Evolutionary conservation across 2,113 vertebrate species (phyloP), one percentile per base, ranked within the genome.

Genomic region (Motacilla alba): DNA sequence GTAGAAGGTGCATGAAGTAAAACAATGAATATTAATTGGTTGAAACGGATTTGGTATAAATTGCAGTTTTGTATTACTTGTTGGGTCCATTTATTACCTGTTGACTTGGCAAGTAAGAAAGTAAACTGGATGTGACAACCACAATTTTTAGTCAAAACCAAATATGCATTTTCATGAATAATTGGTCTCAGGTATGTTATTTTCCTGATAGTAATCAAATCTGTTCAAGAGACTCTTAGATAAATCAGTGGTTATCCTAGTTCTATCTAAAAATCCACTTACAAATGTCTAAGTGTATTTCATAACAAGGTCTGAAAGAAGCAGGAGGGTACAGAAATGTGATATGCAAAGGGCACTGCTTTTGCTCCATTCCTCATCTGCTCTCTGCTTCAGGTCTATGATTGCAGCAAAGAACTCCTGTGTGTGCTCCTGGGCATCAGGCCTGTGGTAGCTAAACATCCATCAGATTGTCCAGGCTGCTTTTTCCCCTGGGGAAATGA

Each of bases 41-140:
- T 91, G 46, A 82, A 69, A 59, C 4, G 74, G 27, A 74, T n/a
- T 78, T 80, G 11, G 21, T 87, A 11, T 58, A 92, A 91, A 64
- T 72, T 81, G 43, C 15, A 64, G 55, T 86, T 92, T 84, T 5
- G 0, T 68, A 20, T 78, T 72, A 78, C 58, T 94, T 70, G 78
- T 83, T 68, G 26, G 62, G 50, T 72, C 15, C 8, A 70, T 78
- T 86, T 79, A 68, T 94, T 93, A 93, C 28, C 49, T 90, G 20
- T 63, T 90, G 60, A 75, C 39, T 33, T 46, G 44, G 28, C 6
- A 83, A 77, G 37, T 64, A 90, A 87, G 26, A 26, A 96, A 95
- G 69, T 78, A 75, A 94, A 84, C 18, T 0, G 0, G 30, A 83
- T 1, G 2, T 28, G 75, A 39, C 2, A 6, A 64, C 49, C 8